These are phyloP conservation scores for Hydroisotoma schaefferi DNA, from an alignment of 2,888 invertebrate genomes.

Conservation along the genomic window DNA sequence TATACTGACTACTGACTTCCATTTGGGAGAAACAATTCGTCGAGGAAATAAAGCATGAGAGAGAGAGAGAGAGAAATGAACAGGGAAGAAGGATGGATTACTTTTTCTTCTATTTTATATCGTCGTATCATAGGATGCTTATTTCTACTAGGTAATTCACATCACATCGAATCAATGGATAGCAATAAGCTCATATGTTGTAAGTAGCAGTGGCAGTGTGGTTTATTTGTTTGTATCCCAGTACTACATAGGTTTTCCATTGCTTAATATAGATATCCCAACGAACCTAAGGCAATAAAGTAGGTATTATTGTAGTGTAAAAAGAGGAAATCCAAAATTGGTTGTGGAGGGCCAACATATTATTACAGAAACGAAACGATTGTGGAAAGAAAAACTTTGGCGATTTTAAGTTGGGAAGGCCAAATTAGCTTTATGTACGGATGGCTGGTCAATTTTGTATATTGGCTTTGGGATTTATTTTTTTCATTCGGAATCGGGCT, in stretches of 20 bases:
- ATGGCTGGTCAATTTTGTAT: slow-evolving; percentile 18
- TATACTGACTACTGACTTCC: neutral
- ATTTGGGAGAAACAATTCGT: slow-evolving; percentile 7
- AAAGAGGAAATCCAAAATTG: too few species aligned
- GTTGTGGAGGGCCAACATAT: too few species aligned
- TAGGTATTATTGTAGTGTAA: neutral
- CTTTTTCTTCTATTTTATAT: slow-evolving; percentile 4
- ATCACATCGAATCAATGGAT: neutral
- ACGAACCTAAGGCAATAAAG: too few species aligned
- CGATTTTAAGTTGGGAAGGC: slow-evolving; percentile 15
- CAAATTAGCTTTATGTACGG: slow-evolving; percentile 14
- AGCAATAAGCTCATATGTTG: neutral
- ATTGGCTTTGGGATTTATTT: slow-evolving; percentile 21
- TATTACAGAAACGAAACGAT: too few species aligned
- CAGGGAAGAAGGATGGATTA: slow-evolving; percentile 5
- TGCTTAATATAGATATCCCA: neutral
- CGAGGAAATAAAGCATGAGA: too few species aligned
- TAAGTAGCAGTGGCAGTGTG: too few species aligned
- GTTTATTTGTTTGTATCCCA: neutral
- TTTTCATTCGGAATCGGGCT: slow-evolving; percentile 5
- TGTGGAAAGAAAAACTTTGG: slow-evolving; percentile 12
- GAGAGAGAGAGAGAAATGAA: neutral
- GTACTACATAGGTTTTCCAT: neutral
- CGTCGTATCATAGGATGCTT: neutral
- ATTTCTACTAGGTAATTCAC: neutral